Evolutionary conservation across 2,888 invertebrate species (phyloP).

Genomic region (Ashinkailepas kermadecensis): DNA sequence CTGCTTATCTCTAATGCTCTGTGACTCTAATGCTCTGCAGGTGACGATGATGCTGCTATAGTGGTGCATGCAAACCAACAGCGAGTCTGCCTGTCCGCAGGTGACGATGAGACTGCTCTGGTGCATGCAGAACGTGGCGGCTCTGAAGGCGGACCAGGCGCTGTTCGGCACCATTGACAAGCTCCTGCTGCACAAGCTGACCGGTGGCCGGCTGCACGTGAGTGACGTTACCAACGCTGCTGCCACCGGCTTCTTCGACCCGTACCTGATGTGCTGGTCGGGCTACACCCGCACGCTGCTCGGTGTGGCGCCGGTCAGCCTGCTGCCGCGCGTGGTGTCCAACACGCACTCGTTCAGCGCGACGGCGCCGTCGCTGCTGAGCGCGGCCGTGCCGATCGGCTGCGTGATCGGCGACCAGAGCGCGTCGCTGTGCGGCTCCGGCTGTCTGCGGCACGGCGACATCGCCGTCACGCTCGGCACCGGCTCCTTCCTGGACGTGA

Average conservation of each 20-base stretch:
- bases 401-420: conserved; percentile 77
- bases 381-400: conserved; percentile 65
- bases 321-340: conserved; percentile 63
- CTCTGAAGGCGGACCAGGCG: conserved; percentile 60
- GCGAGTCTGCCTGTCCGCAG: conserved; percentile 26
- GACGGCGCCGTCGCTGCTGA: conserved; percentile 60
- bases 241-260: conserved; percentile 87
- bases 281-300: too few relatives aligned
- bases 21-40: too few relatives aligned
- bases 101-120: conserved; percentile 51
- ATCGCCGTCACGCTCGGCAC: conserved; percentile 86
- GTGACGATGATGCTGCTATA: too few relatives aligned
- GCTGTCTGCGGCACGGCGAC: conserved; percentile 67
- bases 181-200: conserved; percentile 67
- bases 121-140: conserved; percentile 63
- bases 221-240: conserved; percentile 85
- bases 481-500: conserved; percentile 78
- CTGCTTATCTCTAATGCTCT: too few relatives aligned
- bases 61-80: too few relatives aligned
- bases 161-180: conserved; percentile 85
- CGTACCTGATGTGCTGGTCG: conserved; percentile 72
- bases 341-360: conserved; percentile 67
- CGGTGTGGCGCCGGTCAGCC: conserved; percentile 70
- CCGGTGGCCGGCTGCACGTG: conserved; percentile 59
- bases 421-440: conserved; percentile 79